Conservation (phyloP, 1,140 invertebrate genomes). For the Thereuonema tuberculata region DNA sequence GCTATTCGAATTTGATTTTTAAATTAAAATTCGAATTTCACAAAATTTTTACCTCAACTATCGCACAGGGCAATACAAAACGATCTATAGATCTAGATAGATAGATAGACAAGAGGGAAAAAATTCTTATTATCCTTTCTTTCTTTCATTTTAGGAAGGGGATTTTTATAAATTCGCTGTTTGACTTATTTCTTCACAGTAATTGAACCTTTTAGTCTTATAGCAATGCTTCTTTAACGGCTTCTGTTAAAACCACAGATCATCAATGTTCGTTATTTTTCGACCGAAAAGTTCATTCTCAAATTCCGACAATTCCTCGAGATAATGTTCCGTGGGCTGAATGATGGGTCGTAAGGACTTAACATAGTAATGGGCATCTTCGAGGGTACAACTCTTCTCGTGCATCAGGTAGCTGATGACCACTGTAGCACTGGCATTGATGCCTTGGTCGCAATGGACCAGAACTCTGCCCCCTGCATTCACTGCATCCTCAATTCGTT, state of each 20-base stretch:
- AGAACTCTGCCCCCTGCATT: slow-evolving; percentile 20
- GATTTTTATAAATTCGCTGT: too few species aligned
- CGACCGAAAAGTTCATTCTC: slow-evolving; percentile 26
- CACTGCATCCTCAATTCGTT: slow-evolving; percentile 11
- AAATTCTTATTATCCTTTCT: too few species aligned
- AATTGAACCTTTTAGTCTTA: too few species aligned
- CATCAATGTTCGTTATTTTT: slow-evolving; percentile 22
- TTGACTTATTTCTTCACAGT: too few species aligned
- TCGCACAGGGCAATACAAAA: too few species aligned
- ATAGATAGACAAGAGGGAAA: too few species aligned
- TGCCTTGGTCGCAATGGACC: slow-evolving; percentile 26
- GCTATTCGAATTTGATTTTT: too few species aligned
- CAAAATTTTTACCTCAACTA: too few species aligned
- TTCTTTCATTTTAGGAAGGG: too few species aligned
- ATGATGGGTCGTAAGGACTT: slow-evolving; percentile 24
- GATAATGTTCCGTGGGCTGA: slow-evolving; percentile 19
- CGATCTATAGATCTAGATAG: too few species aligned
- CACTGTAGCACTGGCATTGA: slow-evolving; percentile 23
- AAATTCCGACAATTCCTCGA: slow-evolving; percentile 21
- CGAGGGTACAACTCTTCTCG: slow-evolving; percentile 22
- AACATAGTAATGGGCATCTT: slow-evolving; percentile 28
- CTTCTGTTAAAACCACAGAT: slow-evolving; percentile 26
- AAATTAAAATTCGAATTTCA: too few species aligned
- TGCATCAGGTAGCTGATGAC: slow-evolving; percentile 25
- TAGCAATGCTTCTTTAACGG: too few species aligned